Percentiles rank a stretch among this genome's conserved stretches.
These are phyloP conservation scores for Halocynthia roretzi DNA, from an alignment of 23 tunicate species.

Conservation along the genomic window DNA sequence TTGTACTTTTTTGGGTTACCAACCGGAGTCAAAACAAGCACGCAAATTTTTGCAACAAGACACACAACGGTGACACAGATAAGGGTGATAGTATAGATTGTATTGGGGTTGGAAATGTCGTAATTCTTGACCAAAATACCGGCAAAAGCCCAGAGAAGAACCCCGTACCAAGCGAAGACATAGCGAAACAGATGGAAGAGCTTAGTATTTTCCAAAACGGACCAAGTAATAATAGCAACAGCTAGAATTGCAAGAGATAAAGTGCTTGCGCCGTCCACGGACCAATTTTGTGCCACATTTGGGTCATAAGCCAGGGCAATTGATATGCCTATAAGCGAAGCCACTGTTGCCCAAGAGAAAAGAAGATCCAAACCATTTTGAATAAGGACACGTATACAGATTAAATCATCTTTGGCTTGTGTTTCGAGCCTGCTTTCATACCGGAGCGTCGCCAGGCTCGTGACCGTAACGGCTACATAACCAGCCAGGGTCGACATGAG, in stretches of 20 bases:
- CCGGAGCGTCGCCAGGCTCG: not conserved
- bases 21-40: too few relatives aligned
- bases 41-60: constrained; percentile 7
- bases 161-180: constrained; percentile 18
- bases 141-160: constrained; percentile 13
- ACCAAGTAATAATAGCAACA: not conserved
- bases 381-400: constrained; percentile 19
- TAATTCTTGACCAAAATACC: constrained; percentile 14
- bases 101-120: constrained; percentile 9
- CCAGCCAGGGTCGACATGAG: constrained; percentile 6
- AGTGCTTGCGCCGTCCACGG: constrained; percentile 11
- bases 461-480: constrained; percentile 3
- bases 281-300: constrained; percentile 1
- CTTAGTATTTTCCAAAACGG: constrained; percentile 12
- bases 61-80: constrained; percentile 14
- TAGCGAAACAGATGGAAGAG: not conserved
- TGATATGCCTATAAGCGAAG: constrained; percentile 7
- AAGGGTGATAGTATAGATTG: constrained; percentile 8
- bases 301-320: constrained; percentile 30
- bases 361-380: constrained; percentile 18
- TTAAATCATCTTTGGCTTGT: not conserved
- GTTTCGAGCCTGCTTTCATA: constrained; percentile 3
- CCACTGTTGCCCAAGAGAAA: constrained; percentile 16
- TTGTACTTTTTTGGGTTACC: too few relatives aligned
- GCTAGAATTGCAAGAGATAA: constrained; percentile 3